Evolutionary conservation across 2,113 vertebrate species (phyloP).

Genomic region (Chaetops frenatus): DNA sequence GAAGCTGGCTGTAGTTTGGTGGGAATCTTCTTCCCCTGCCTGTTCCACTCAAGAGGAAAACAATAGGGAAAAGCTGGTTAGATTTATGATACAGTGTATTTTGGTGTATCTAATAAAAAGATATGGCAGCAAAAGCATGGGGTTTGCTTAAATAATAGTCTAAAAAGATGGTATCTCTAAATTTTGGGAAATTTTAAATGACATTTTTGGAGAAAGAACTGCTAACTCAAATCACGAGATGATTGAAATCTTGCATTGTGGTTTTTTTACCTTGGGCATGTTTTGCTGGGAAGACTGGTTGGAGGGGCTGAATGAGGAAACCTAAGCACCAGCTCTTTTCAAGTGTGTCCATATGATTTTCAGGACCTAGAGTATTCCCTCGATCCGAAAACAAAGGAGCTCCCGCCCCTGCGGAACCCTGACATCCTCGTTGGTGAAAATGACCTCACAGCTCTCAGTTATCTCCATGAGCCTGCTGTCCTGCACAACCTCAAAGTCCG

Average conservation of each 20-base stretch:
- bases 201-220: background rate
- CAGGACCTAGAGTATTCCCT: conserved; percentile 86
- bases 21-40: background rate
- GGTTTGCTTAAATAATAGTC: background rate
- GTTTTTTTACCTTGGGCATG: background rate
- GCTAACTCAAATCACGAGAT: background rate
- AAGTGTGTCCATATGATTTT: background rate
- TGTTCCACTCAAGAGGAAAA: background rate
- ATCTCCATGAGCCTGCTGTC: conserved; percentile 95
- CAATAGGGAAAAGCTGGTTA: background rate
- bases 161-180: background rate
- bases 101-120: background rate
- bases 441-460: conserved; percentile 96
- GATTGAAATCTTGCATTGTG: background rate
- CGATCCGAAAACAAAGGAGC: conserved; percentile 86
- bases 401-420: conserved; percentile 92
- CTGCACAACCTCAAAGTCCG: conserved; percentile 97
- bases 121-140: background rate
- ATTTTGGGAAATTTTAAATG: background rate
- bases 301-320: background rate
- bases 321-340: background rate
- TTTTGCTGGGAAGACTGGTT: background rate
- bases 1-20: background rate
- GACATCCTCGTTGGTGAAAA: conserved; percentile 98
- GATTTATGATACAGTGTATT: accelerated